Percentiles rank a stretch among this genome's conserved stretches.
phyloP scores from a whole-genome alignment of 2,888 invertebrate genomes.

The Amiota communis region DNA sequence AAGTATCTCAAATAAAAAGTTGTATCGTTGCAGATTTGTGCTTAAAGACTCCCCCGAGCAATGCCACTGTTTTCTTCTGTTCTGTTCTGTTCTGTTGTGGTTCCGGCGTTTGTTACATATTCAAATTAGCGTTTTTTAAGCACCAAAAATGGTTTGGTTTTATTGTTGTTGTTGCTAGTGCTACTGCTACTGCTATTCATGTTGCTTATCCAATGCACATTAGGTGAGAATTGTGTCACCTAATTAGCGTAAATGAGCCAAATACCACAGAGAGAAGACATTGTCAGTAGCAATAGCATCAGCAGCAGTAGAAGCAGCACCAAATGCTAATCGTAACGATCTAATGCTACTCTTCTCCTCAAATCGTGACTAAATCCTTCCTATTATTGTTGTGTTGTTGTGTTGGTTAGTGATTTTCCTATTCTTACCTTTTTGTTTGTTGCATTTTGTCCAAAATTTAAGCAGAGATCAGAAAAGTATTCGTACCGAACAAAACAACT shows the following conservation, averaged over 20 bases:
- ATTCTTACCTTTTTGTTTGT: no score
- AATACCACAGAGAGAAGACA: slow-evolving; percentile 3
- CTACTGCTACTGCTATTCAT: not conserved
- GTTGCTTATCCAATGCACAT: slow-evolving; percentile 60
- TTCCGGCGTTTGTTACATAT: slow-evolving; percentile 16
- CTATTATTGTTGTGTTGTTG: slow-evolving; percentile 17
- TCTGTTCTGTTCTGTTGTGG: slow-evolving; percentile 2
- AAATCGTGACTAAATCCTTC: slow-evolving; percentile 16
- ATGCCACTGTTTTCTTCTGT: not conserved
- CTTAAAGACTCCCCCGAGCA: no score
- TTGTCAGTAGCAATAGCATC: no score
- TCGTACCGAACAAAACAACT: no score
- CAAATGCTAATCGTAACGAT: slow-evolving; percentile 18
- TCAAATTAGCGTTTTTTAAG: slow-evolving; percentile 8
- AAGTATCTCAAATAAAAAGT: no score
- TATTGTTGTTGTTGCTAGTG: not conserved
- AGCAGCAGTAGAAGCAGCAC: no score
- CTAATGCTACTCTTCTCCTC: slow-evolving; percentile 4
- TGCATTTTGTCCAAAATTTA: no score
- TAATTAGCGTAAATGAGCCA: slow-evolving; percentile 69
- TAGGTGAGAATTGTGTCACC: slow-evolving; percentile 72
- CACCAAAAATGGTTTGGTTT: slow-evolving; percentile 9
- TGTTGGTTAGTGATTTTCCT: slow-evolving; percentile 19
- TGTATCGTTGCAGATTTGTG: no score
- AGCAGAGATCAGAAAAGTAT: no score